A percentile compares a stretch with the other conserved stretches of the same genome.
These are phyloP conservation scores for Mactra quadrangularis DNA, from an alignment of 1,140 invertebrate species.

Conservation along the genomic window DNA sequence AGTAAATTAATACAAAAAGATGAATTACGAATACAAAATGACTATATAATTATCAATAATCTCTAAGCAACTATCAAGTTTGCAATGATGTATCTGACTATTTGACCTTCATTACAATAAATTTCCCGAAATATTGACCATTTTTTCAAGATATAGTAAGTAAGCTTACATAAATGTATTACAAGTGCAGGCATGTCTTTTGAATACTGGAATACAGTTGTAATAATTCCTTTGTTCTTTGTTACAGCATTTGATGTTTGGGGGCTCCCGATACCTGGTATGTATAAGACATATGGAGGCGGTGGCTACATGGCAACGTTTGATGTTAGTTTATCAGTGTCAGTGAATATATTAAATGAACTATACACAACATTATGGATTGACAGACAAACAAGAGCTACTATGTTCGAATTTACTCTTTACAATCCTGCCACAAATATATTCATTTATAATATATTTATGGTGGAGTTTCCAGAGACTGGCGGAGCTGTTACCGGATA, in stretches of 20 bases:
- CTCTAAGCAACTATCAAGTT: too few species aligned
- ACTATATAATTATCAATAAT: too few species aligned
- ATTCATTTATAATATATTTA: slow-evolving; percentile 63
- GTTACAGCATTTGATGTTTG: slow-evolving; percentile 43
- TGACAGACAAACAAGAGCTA: slow-evolving; percentile 83
- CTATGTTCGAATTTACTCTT: slow-evolving; percentile 85
- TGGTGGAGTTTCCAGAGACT: slow-evolving; percentile 83
- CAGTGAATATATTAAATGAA: slow-evolving; percentile 67
- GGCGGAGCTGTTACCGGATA: slow-evolving; percentile 73
- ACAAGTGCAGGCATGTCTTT: too few species aligned
- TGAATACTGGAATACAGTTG: too few species aligned
- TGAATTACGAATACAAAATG: too few species aligned
- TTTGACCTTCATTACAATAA: too few species aligned
- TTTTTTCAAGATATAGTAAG: too few species aligned
- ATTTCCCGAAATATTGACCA: too few species aligned
- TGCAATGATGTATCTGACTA: too few species aligned
- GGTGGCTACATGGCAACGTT: slow-evolving; percentile 65
- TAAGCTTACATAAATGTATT: too few species aligned
- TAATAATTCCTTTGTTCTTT: too few species aligned
- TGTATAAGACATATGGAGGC: slow-evolving; percentile 62
- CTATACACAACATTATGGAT: slow-evolving; percentile 83
- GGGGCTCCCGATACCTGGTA: slow-evolving; percentile 56
- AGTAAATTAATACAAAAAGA: too few species aligned
- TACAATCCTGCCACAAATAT: slow-evolving; percentile 83
- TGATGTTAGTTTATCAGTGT: slow-evolving; percentile 37